A percentile compares a stretch with the other conserved stretches of the same genome.
phyloP scores from a whole-genome alignment of 2,888 invertebrate genomes.

The Trissoscelio sp. region DNA sequence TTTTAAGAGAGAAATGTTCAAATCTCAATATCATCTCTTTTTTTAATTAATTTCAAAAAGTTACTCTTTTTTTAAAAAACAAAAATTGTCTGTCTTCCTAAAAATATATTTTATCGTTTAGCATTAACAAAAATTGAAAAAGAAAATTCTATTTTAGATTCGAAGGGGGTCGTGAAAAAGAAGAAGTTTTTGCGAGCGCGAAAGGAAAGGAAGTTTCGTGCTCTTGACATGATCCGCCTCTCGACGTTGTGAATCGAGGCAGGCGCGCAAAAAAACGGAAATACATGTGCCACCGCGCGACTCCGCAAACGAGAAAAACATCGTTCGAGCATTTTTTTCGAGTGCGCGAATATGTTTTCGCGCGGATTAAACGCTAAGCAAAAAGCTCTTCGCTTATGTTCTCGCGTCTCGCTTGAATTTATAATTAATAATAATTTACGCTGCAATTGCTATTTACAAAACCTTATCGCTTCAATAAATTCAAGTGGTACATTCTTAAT shows the following conservation, averaged over 20 bases:
- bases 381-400: conserved; percentile 28
- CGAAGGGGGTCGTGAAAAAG: neutral
- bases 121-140: too few species aligned
- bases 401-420: neutral
- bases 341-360: conserved; percentile 38
- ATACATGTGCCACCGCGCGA: conserved; percentile 39
- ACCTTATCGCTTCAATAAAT: too few species aligned
- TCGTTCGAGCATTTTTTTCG: conserved; percentile 21
- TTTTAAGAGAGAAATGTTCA: too few species aligned
- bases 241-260: conserved; percentile 52
- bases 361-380: conserved; percentile 32
- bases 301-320: conserved; percentile 35
- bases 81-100: too few species aligned
- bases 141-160: too few species aligned
- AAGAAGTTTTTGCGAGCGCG: conserved; percentile 33
- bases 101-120: too few species aligned
- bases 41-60: too few species aligned
- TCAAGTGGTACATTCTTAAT: too few species aligned
- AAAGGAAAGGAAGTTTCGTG: conserved; percentile 42
- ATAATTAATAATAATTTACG: neutral
- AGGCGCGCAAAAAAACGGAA: conserved; percentile 41
- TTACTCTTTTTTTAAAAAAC: too few species aligned
- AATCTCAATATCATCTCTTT: too few species aligned
- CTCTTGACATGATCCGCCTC: conserved; percentile 61
- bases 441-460: neutral